Evolutionary conservation across 1,140 invertebrate species (phyloP).

Genomic region (Drosophila miranda): DNA sequence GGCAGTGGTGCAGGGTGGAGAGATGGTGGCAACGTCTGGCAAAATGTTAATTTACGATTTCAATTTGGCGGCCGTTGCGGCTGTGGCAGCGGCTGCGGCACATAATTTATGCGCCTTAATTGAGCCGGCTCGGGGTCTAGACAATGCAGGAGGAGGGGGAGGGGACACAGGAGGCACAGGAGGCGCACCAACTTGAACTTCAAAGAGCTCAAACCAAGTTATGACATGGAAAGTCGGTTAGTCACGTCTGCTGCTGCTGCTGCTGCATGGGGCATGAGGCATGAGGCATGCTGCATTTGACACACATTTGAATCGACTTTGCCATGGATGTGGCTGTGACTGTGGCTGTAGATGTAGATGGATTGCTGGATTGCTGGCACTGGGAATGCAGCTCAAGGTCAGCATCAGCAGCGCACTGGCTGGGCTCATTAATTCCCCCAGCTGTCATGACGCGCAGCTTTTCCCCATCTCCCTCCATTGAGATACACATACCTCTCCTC

Average conservation of each 20-base stretch:
- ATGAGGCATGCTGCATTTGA: conserved; percentile 75
- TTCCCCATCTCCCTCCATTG: conserved; percentile 24
- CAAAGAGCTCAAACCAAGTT: conserved; percentile 64
- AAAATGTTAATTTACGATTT: conserved; percentile 81
- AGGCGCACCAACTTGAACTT: conserved; percentile 68
- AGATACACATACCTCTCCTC: too few relatives aligned
- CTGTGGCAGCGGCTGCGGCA: conserved; percentile 49
- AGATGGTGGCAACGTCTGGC: conserved; percentile 46
- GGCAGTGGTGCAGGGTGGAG: neutral
- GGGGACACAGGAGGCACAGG: neutral
- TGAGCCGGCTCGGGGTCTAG: conserved; percentile 57
- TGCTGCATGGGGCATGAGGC: conserved; percentile 3
- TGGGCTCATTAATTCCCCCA: conserved; percentile 51
- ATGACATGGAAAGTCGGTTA: conserved; percentile 80
- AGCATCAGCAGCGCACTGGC: conserved; percentile 20
- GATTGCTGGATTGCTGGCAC: conserved; percentile 1
- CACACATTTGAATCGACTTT: conserved; percentile 71
- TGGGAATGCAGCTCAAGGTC: conserved; percentile 59
- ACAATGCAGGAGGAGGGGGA: conserved; percentile 23
- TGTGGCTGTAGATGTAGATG: conserved; percentile 25
- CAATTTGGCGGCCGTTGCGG: conserved; percentile 71
- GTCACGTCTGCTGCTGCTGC: conserved; percentile 59
- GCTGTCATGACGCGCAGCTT: conserved; percentile 54
- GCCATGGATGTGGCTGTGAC: conserved; percentile 6
- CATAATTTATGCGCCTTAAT: conserved; percentile 80